phyloP scores from a whole-genome alignment of 2,113 vertebrate species.

The Chunga burmeisteri region DNA sequence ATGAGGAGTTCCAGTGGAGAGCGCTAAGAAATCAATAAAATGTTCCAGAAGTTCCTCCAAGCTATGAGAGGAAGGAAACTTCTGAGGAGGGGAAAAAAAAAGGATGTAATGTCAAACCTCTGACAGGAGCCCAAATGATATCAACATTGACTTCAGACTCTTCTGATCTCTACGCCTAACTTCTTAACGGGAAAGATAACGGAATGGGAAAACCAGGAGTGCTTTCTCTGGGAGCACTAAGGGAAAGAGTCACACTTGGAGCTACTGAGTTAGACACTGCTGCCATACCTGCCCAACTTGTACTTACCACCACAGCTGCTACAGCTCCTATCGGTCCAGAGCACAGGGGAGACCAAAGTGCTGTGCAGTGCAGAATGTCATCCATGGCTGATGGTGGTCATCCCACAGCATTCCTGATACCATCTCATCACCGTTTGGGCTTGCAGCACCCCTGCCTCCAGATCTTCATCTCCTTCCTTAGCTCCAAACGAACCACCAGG shows the following conservation, averaged over 20 bases:
- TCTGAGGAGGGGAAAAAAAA: not conserved
- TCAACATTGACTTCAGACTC: not conserved
- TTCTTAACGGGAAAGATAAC: not conserved
- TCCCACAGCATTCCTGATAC: not conserved
- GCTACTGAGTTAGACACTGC: not conserved
- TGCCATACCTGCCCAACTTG: rapidly evolving
- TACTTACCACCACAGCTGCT: not conserved
- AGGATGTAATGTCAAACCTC: not conserved
- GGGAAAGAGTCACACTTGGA: not conserved
- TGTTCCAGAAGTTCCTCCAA: not conserved
- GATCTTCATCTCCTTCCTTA: not conserved
- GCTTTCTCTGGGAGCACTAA: not conserved
- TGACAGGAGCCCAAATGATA: not conserved
- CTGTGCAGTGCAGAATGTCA: rapidly evolving
- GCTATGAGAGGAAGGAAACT: not conserved
- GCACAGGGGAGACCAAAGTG: not conserved
- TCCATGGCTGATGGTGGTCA: rapidly evolving
- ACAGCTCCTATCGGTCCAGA: rapidly evolving
- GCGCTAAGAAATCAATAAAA: not conserved
- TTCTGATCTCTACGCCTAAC: not conserved
- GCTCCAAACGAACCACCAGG: not conserved
- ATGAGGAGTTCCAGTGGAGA: not conserved
- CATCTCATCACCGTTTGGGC: rapidly evolving
- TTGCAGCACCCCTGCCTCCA: not conserved
- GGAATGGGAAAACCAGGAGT: not conserved